These are phyloP conservation scores for Leptodactylus fuscus DNA, from an alignment of 2,113 vertebrate species.

Conservation along the genomic window DNA sequence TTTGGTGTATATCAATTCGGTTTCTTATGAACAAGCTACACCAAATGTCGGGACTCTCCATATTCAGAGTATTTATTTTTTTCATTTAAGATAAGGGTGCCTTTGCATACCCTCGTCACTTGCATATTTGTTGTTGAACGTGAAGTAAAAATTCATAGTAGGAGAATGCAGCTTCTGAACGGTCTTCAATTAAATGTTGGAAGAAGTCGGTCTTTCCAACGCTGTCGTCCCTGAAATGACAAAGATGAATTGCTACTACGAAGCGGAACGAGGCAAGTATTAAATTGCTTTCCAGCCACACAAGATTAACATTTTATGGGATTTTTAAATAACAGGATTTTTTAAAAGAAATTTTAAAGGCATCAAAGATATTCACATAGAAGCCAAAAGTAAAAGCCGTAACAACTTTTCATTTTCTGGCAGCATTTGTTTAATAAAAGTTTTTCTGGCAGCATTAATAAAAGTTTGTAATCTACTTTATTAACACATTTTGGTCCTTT, in stretches of 20 bases:
- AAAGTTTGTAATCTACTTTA: too few relatives aligned
- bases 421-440: too few relatives aligned
- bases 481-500: too few relatives aligned
- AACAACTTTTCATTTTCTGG: too few relatives aligned
- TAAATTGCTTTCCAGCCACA: neutral
- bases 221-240: slow-evolving; percentile 84
- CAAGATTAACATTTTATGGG: neutral
- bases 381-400: too few relatives aligned
- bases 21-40: neutral
- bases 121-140: slow-evolving; percentile 90
- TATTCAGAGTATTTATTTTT: neutral
- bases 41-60: neutral
- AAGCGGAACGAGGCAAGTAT: neutral
- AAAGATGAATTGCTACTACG: neutral
- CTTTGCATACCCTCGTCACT: slow-evolving; percentile 72
- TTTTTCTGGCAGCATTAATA: too few relatives aligned
- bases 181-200: slow-evolving; percentile 92
- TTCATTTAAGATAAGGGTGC: neutral
- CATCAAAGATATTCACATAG: too few relatives aligned
- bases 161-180: slow-evolving; percentile 88
- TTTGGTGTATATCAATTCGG: slow-evolving; percentile 12
- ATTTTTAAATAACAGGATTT: neutral
- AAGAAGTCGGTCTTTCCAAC: slow-evolving; percentile 86
- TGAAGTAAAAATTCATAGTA: slow-evolving; percentile 95
- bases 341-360: neutral